phyloP scores from a whole-genome alignment of 2,113 vertebrate species.

The Callaeas wilsoni region DNA sequence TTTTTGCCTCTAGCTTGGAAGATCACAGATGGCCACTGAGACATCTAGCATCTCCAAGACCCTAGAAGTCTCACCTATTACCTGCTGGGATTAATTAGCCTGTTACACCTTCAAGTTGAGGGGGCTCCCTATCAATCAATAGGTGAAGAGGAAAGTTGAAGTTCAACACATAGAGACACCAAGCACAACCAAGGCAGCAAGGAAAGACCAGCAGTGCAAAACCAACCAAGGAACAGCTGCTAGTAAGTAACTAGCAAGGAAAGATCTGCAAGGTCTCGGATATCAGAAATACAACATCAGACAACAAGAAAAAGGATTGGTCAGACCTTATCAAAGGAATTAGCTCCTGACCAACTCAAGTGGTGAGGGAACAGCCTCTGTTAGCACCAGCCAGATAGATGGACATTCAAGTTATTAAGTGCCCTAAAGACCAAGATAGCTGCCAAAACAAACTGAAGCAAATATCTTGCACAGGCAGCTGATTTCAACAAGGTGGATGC shows the following conservation, averaged over 20 bases:
- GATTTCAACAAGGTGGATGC: not conserved
- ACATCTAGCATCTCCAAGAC: not conserved
- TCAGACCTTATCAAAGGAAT: not conserved
- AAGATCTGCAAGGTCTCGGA: not conserved
- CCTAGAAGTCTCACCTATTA: not conserved
- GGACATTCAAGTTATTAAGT: not conserved
- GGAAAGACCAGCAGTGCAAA: not conserved
- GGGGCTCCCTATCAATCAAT: not conserved
- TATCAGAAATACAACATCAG: not conserved
- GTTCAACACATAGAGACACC: not conserved
- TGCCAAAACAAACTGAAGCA: not conserved
- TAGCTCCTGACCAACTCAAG: not conserved
- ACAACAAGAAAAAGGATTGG: not conserved
- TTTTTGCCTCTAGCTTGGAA: not conserved
- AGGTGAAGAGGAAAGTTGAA: not conserved
- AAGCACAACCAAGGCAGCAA: not conserved
- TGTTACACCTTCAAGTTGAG: not conserved
- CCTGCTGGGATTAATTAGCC: not conserved
- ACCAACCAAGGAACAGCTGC: not conserved
- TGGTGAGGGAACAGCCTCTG: not conserved
- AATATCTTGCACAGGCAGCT: not conserved
- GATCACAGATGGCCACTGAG: not conserved
- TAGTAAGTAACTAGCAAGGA: not conserved
- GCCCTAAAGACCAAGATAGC: not conserved
- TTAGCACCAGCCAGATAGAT: not conserved